Conservation (phyloP, 2,797 vertebrate genomes). For the Alcedo atthis region DNA sequence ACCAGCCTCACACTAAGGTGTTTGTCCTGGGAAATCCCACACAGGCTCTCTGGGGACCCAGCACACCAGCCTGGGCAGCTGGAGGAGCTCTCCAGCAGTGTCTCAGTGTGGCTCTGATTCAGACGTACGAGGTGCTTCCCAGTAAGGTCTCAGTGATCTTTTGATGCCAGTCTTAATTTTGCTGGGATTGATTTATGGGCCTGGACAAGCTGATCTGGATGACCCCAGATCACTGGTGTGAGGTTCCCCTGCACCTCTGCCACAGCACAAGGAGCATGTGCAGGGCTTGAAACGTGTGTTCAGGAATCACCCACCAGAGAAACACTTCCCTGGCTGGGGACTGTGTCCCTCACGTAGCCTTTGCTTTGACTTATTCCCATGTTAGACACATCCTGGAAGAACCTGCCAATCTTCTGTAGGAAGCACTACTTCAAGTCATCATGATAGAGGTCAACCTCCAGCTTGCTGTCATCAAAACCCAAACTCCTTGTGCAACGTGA, state of each 20-base stretch:
- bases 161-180: neutral
- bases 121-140: neutral
- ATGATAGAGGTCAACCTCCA: neutral
- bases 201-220: neutral
- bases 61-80: neutral
- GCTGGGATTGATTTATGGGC: neutral
- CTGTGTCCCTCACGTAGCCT: accelerated
- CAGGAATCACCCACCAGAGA: neutral
- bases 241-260: neutral
- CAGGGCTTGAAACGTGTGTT: neutral
- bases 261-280: neutral
- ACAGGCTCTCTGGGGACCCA: neutral
- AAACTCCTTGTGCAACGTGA: neutral
- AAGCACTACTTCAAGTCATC: neutral
- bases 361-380: neutral
- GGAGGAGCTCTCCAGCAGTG: accelerated
- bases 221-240: neutral
- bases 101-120: neutral
- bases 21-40: neutral
- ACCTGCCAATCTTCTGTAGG: neutral
- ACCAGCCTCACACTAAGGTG: neutral
- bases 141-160: neutral
- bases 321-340: neutral
- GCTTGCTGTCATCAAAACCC: neutral
- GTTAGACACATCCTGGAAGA: neutral